These are phyloP conservation scores for Heptranchias perlo DNA, from an alignment of 2,113 vertebrate genomes.

Conservation along the genomic window DNA sequence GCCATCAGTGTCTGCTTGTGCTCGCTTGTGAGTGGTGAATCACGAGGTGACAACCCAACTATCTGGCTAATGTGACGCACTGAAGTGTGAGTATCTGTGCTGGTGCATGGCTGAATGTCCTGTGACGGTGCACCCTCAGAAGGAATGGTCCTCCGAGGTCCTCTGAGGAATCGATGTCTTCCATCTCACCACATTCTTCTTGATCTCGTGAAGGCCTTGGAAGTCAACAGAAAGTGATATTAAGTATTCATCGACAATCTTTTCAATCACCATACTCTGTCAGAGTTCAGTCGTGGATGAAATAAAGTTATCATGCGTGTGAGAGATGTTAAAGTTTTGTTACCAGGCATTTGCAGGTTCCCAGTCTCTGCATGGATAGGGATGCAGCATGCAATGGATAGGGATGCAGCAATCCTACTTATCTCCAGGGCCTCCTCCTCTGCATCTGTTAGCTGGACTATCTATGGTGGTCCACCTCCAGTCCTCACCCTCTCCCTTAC, in stretches of 20 bases:
- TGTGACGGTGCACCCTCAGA: background rate
- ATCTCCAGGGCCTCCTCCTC: background rate
- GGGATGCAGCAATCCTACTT: background rate
- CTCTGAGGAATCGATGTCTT: too few species aligned
- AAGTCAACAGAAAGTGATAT: background rate
- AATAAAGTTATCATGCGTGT: too few species aligned
- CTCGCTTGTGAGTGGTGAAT: background rate
- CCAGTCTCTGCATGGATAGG: background rate
- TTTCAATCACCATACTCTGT: background rate
- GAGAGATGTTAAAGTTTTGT: too few species aligned
- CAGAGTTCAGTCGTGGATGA: too few species aligned
- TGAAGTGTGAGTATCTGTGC: background rate
- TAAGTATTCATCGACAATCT: too few species aligned
- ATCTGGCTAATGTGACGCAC: background rate
- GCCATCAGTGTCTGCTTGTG: background rate
- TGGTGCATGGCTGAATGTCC: background rate
- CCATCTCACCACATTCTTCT: too few species aligned
- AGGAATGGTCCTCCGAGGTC: background rate
- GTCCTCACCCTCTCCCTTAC: too few species aligned
- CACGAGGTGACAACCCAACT: background rate
- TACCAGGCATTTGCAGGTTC: background rate
- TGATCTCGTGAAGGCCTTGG: too few species aligned
- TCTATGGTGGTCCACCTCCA: too few species aligned
- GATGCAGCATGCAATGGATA: background rate
- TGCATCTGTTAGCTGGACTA: background rate